Percentiles rank a stretch among this genome's conserved stretches.
Evolutionary conservation across 2,113 vertebrate genomes (phyloP).

Genomic region (Tenrec ecaudatus): DNA sequence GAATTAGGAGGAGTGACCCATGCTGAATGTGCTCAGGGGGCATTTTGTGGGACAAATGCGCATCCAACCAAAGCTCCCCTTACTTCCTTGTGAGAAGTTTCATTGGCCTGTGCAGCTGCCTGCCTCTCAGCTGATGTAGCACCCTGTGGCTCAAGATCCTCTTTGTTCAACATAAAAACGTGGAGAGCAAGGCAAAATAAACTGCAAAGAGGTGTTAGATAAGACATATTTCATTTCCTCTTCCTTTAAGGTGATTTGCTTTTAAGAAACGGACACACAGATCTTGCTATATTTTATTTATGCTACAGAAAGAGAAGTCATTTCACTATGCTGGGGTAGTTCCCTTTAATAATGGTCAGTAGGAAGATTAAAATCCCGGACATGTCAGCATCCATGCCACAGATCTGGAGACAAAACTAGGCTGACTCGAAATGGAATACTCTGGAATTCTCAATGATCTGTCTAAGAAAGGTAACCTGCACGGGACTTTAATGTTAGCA

Average conservation of each 20-base stretch:
- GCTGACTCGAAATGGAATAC: not conserved
- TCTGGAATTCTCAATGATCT: constrained; percentile 29
- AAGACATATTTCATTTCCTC: not conserved
- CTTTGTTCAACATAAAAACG: not conserved
- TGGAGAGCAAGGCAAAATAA: not conserved
- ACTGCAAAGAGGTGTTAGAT: not conserved
- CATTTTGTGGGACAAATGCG: not conserved
- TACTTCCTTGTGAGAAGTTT: not conserved
- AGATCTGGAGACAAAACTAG: not conserved
- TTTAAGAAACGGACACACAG: not conserved
- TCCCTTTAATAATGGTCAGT: not conserved
- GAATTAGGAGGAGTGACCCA: not conserved
- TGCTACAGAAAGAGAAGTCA: not conserved
- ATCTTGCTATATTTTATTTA: constrained; percentile 16
- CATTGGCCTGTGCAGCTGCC: not conserved
- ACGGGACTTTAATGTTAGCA: not conserved
- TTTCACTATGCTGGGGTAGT: not conserved
- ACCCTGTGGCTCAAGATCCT: not conserved
- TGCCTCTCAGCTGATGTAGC: not conserved
- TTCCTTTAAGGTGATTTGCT: not conserved
- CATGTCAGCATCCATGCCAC: not conserved
- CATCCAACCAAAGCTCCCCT: not conserved
- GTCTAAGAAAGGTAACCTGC: not conserved
- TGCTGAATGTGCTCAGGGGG: not conserved
- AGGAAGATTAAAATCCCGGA: constrained; percentile 32